phyloP scores from a whole-genome alignment of 2,113 vertebrate species.

The Chloropsis cyanopogon region DNA sequence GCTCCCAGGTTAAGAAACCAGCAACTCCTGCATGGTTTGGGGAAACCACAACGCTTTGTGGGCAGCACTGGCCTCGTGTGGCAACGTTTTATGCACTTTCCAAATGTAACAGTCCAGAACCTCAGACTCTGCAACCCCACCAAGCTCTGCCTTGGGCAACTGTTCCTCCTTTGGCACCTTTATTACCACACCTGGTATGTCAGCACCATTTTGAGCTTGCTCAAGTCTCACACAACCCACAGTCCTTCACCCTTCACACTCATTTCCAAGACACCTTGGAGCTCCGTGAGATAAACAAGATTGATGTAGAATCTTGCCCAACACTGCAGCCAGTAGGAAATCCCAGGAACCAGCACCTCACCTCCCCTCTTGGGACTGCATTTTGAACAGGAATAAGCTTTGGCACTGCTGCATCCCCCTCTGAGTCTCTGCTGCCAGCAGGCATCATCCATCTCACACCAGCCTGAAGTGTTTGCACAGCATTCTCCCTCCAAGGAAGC shows the following conservation, averaged over 20 bases:
- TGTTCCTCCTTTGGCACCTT: background rate
- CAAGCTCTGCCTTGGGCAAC: background rate
- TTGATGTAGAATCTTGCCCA: background rate
- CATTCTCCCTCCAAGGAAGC: background rate
- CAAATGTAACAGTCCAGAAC: accelerated
- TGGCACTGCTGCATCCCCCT: background rate
- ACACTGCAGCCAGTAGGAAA: background rate
- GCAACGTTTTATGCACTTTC: accelerated
- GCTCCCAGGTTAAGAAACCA: background rate
- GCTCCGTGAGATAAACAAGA: background rate
- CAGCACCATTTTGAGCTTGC: background rate
- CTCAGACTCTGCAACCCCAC: background rate
- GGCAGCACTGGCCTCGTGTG: accelerated
- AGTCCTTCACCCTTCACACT: background rate
- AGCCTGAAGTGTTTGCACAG: background rate
- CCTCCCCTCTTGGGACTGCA: background rate
- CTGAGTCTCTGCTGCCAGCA: background rate
- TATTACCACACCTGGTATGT: accelerated
- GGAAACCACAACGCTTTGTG: background rate
- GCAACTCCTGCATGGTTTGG: accelerated
- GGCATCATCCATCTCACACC: background rate
- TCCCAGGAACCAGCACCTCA: background rate
- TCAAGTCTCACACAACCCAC: background rate
- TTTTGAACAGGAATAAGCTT: background rate
- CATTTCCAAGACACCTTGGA: background rate